Conservation (phyloP, 2,113 vertebrate species). For the Hippopotamus amphibius region DNA sequence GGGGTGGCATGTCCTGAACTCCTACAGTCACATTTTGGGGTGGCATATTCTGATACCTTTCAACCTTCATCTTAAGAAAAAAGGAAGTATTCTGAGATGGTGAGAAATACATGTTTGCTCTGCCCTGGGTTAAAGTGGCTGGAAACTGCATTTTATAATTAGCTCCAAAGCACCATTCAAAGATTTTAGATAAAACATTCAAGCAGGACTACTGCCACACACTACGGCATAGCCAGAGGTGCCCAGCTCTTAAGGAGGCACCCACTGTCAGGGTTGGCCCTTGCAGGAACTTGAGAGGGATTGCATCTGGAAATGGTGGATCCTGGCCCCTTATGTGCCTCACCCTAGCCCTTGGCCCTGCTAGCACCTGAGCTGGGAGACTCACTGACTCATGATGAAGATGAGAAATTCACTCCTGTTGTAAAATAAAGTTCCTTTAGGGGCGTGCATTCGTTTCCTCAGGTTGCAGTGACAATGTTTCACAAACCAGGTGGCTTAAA, state of each 20-base stretch:
- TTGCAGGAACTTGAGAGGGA: background rate
- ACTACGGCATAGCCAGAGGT: too few relatives aligned
- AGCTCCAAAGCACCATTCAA: background rate
- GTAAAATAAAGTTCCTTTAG: conserved; percentile 1
- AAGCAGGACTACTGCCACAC: background rate
- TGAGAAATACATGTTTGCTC: background rate
- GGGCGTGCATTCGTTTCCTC: background rate
- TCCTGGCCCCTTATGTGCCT: background rate
- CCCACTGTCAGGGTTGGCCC: background rate
- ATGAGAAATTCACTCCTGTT: background rate
- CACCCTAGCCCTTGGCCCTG: background rate
- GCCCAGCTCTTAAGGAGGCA: background rate
- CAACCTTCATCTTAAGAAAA: background rate
- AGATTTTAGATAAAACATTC: background rate
- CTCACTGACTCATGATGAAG: background rate
- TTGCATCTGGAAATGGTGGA: background rate
- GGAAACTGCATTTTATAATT: background rate
- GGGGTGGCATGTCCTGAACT: background rate
- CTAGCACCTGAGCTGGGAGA: background rate
- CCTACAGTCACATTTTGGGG: background rate
- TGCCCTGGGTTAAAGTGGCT: background rate
- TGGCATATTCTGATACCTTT: background rate
- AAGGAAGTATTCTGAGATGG: background rate
- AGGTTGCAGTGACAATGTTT: background rate
- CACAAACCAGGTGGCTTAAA: background rate